phyloP scores from a whole-genome alignment of 2,888 invertebrate genomes.

The Chymomyza procnemis region DNA sequence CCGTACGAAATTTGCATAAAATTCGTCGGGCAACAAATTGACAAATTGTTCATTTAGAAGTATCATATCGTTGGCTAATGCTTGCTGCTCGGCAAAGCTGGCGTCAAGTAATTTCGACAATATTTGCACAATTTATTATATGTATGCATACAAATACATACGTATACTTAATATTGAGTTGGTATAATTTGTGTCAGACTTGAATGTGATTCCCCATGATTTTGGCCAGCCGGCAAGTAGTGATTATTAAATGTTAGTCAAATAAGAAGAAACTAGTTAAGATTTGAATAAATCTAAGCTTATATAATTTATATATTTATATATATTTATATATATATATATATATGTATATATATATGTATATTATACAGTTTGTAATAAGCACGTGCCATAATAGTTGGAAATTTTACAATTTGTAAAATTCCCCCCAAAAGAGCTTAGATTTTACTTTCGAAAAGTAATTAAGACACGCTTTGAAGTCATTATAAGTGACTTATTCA shows the following conservation, averaged over 20 bases:
- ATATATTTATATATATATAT: no score
- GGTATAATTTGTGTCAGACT: not conserved
- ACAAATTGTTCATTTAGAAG: not conserved
- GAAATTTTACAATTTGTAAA: slow-evolving; percentile 14
- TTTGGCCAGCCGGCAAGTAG: not conserved
- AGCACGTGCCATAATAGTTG: not conserved
- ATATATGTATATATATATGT: no score
- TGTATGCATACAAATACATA: not conserved
- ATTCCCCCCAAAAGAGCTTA: slow-evolving; percentile 14
- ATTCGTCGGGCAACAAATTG: not conserved
- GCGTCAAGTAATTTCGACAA: not conserved
- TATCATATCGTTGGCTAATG: not conserved
- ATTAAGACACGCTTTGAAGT: slow-evolving; percentile 10
- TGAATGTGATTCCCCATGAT: not conserved
- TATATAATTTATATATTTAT: no score
- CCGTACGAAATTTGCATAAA: not conserved
- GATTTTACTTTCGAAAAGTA: not conserved
- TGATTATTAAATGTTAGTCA: not conserved
- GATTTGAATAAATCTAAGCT: not conserved
- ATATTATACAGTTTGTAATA: not conserved
- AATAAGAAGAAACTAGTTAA: not conserved
- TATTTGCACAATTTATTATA: not conserved
- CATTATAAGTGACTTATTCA: slow-evolving; percentile 3
- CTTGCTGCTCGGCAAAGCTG: not conserved
- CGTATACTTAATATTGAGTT: not conserved